phyloP scores from a whole-genome alignment of 2,888 invertebrate species.

The Aphodius granarius region DNA sequence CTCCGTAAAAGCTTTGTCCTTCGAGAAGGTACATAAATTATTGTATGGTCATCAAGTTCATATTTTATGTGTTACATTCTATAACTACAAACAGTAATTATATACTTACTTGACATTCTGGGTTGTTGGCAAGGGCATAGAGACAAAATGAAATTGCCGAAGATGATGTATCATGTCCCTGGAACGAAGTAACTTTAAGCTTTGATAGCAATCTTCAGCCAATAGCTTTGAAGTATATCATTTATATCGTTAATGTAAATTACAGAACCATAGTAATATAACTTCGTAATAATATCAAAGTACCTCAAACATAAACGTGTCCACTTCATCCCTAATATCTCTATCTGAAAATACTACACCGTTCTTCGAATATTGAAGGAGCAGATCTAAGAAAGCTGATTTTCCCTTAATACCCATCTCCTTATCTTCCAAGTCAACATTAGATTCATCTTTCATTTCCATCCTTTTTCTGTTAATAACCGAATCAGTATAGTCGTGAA shows the following conservation, averaged over 20 bases:
- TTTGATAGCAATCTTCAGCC: no score
- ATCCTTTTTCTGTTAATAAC: slow-evolving; percentile 54
- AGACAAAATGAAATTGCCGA: slow-evolving; percentile 58
- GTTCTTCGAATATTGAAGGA: slow-evolving; percentile 54
- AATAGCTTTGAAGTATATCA: no score
- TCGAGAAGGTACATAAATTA: neutral
- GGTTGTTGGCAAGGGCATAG: slow-evolving; percentile 56
- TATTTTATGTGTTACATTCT: neutral
- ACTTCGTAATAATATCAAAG: neutral
- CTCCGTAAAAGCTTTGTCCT: slow-evolving; percentile 49
- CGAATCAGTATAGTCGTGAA: slow-evolving; percentile 59
- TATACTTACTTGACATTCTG: slow-evolving; percentile 49
- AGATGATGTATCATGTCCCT: slow-evolving; percentile 61
- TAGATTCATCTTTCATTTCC: neutral
- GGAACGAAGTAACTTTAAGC: slow-evolving; percentile 21
- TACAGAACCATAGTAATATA: no score
- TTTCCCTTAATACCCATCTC: slow-evolving; percentile 45
- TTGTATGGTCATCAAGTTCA: neutral
- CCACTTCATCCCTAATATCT: slow-evolving; percentile 60
- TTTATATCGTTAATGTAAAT: no score
- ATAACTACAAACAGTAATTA: neutral
- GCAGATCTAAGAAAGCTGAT: slow-evolving; percentile 55
- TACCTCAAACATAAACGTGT: slow-evolving; percentile 63
- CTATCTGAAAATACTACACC: slow-evolving; percentile 52
- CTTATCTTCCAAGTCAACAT: neutral